phyloP scores from a whole-genome alignment of 1,140 invertebrate genomes.

The Sminthurides bifidus region DNA sequence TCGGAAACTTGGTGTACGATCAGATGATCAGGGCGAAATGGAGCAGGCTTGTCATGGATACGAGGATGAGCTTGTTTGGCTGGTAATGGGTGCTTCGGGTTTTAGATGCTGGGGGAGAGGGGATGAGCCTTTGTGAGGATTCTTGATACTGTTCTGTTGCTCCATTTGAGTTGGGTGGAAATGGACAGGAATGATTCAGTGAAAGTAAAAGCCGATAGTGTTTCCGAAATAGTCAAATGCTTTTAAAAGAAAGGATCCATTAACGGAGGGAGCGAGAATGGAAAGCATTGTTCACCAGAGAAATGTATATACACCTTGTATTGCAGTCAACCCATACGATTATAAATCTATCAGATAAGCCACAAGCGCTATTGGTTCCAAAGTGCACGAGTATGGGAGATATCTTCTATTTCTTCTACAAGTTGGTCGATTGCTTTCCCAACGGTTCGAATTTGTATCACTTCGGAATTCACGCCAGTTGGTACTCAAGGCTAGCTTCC shows the following conservation, averaged over 20 bases:
- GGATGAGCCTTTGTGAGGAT: slow-evolving; percentile 4
- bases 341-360: slow-evolving; percentile 28
- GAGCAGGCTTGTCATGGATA: background rate
- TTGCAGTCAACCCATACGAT: slow-evolving; percentile 17
- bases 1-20: too few relatives aligned
- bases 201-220: slow-evolving; percentile 26
- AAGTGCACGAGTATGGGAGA: too few relatives aligned
- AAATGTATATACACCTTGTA: slow-evolving; percentile 20
- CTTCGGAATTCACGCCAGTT: too few relatives aligned
- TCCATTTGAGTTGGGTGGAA: too few relatives aligned
- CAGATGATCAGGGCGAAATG: too few relatives aligned
- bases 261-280: slow-evolving; percentile 19
- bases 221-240: slow-evolving; percentile 33
- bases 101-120: background rate
- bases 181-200: slow-evolving; percentile 9
- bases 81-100: background rate
- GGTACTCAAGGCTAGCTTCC: too few relatives aligned
- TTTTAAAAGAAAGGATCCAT: slow-evolving; percentile 31
- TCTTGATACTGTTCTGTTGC: too few relatives aligned
- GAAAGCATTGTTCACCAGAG: slow-evolving; percentile 11
- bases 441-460: slow-evolving; percentile 17
- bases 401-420: too few relatives aligned
- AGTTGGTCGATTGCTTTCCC: too few relatives aligned
- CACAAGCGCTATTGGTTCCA: too few relatives aligned
- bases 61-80: background rate